These are phyloP conservation scores for Mesitornis unicolor DNA, from an alignment of 2,113 vertebrate genomes.

Conservation along the genomic window DNA sequence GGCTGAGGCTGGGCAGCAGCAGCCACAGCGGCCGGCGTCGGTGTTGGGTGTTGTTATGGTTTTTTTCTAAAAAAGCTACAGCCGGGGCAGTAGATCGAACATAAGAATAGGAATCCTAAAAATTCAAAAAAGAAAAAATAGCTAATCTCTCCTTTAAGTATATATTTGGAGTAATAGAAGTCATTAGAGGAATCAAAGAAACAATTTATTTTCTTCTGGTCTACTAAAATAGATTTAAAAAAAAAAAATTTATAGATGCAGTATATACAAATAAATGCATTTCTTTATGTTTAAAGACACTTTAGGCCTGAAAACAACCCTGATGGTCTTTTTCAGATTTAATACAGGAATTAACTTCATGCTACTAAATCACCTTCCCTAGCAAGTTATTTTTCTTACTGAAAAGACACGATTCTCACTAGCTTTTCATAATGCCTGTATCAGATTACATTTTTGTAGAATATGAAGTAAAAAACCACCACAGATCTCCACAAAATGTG, in stretches of 20 bases:
- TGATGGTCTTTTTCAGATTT: neutral
- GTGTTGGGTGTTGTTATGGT: constrained; percentile 94
- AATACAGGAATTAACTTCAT: neutral
- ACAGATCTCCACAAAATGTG: neutral
- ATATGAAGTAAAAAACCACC: neutral
- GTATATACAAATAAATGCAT: neutral
- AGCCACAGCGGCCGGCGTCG: constrained; percentile 84
- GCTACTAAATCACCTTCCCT: neutral
- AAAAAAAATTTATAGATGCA: neutral
- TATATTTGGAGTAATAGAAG: neutral
- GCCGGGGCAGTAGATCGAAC: constrained; percentile 92
- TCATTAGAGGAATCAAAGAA: neutral
- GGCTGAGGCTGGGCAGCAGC: constrained; percentile 90
- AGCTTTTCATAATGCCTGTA: neutral
- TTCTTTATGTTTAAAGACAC: neutral
- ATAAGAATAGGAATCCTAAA: constrained; percentile 94
- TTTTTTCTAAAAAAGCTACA: constrained; percentile 94
- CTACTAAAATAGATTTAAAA: neutral
- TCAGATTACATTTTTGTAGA: neutral
- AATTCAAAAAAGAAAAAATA: neutral
- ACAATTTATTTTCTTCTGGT: neutral
- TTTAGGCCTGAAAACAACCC: neutral
- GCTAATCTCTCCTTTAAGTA: neutral
- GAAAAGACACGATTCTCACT: neutral
- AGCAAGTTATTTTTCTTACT: neutral